phyloP scores from a whole-genome alignment of 2,888 invertebrate species.

The Aelia acuminata region DNA sequence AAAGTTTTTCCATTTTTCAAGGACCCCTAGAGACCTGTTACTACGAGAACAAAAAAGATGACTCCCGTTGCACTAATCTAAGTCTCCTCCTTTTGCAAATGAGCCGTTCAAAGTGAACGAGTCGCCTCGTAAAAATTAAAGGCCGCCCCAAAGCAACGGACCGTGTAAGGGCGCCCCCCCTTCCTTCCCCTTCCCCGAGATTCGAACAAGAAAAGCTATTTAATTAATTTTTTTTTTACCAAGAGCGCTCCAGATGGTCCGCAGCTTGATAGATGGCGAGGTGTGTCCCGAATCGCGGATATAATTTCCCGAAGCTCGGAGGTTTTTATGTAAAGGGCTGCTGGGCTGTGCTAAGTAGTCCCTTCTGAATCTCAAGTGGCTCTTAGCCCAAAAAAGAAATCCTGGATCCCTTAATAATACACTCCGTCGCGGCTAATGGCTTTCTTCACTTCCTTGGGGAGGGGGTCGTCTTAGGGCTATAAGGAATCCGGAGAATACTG shows the following conservation, averaged over 20 bases:
- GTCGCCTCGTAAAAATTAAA: conserved; percentile 66
- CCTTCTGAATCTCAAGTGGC: conserved; percentile 56
- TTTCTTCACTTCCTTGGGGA: background rate
- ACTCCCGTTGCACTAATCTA: conserved; percentile 9
- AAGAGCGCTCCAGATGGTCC: conserved; percentile 64
- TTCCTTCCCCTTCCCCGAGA: background rate
- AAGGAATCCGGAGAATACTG: background rate
- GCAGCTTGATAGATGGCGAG: conserved; percentile 46
- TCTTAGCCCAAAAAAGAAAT: conserved; percentile 49
- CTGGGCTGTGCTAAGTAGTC: conserved; percentile 48
- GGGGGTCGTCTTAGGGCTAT: background rate
- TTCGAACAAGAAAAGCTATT: conserved; percentile 66
- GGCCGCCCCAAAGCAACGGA: conserved; percentile 63
- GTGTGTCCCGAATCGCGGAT: conserved; percentile 46
- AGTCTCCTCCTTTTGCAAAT: conserved; percentile 35
- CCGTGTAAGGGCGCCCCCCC: conserved; percentile 58
- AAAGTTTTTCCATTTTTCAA: conserved; percentile 18
- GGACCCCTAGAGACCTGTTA: background rate
- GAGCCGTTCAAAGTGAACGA: conserved; percentile 50
- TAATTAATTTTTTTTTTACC: conserved; percentile 67
- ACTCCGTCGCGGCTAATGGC: background rate
- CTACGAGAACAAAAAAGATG: background rate
- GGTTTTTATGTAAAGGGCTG: conserved; percentile 48
- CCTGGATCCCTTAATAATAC: conserved; percentile 52
- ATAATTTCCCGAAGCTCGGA: conserved; percentile 50